Evolutionary conservation across 2,888 invertebrate genomes (phyloP), one percentile per base, ranked within the genome.

Genomic region (Ornithoptera priamus): DNA sequence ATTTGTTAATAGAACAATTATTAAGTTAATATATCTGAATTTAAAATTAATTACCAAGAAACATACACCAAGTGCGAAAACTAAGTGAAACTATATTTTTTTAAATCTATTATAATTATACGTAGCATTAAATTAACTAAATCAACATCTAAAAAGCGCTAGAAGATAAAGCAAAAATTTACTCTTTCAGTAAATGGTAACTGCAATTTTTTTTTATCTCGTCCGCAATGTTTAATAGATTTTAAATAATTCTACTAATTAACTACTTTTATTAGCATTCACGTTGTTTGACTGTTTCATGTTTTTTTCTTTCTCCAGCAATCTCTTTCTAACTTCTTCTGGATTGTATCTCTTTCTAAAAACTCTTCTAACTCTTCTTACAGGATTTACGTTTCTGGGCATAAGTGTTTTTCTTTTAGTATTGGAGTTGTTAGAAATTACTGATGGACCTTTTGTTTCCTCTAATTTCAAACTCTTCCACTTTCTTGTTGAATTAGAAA

Each of bases 291-390:
- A 58, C 20, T 64, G 71, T 75, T 83, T 85, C 74, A 80, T 82
- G 80, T 75, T 85, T 65, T 79, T 89, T 63, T 93, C 92, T 77
- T 88, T 84, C 73, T 92, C 92, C 69, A 93, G 77, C 79, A 93
- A 83, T 76, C 93, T 81, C 78, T 86, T 87, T 80, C 93, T 90
- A 8, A 93, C 93, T 84, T 92, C 93, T 1, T 87, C 91, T n/a
- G 93, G 93, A 63, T 93, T 92, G 73, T 93, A 93, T 74, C 86
- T 89, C 75, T 90, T 90, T 73, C 81, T 89, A 69, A 88, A 93
- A 8, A 93, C 89, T 56, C 93, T 84, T 74, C 90, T 83, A 0
- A 90, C 92, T 77, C 91, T 85, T 77, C 90, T 85, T 0, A 93
- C 84, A 0, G 92, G 92, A 72, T 91, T 85, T 2, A 77, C 78